These are phyloP conservation scores for Hemicrepidius hirtus DNA, from an alignment of 2,888 invertebrate species.

Conservation along the genomic window DNA sequence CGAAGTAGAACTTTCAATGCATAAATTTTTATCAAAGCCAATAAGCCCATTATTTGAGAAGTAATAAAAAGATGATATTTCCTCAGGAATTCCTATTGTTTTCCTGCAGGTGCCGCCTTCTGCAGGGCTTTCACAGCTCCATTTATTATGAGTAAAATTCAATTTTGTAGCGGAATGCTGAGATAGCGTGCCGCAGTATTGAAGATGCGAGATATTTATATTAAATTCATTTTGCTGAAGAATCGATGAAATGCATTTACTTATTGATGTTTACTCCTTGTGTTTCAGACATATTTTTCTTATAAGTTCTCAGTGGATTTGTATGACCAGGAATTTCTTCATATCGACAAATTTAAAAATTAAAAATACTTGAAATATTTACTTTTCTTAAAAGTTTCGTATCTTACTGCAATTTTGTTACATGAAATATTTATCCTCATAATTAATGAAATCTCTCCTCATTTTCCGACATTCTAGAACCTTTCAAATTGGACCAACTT, in stretches of 20 bases:
- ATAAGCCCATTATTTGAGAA: constrained; percentile 58
- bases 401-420: no score
- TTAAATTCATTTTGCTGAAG: constrained; percentile 44
- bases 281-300: constrained; percentile 5
- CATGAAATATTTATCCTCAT: background rate
- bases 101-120: constrained; percentile 56
- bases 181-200: constrained; percentile 50
- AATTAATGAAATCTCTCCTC: constrained; percentile 1
- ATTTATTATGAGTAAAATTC: constrained; percentile 59
- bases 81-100: constrained; percentile 56
- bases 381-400: no score
- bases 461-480: background rate
- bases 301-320: background rate
- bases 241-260: constrained; percentile 46
- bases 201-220: constrained; percentile 48
- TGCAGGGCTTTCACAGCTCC: constrained; percentile 54
- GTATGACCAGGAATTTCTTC: no score
- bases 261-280: constrained; percentile 33
- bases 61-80: constrained; percentile 59
- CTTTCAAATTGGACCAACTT: constrained; percentile 21
- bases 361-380: no score
- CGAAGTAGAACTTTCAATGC: constrained; percentile 28
- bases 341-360: no score
- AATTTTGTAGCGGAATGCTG: constrained; percentile 53
- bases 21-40: constrained; percentile 59